phyloP scores from a whole-genome alignment of 1,140 invertebrate genomes.

The Brachionus sp. region DNA sequence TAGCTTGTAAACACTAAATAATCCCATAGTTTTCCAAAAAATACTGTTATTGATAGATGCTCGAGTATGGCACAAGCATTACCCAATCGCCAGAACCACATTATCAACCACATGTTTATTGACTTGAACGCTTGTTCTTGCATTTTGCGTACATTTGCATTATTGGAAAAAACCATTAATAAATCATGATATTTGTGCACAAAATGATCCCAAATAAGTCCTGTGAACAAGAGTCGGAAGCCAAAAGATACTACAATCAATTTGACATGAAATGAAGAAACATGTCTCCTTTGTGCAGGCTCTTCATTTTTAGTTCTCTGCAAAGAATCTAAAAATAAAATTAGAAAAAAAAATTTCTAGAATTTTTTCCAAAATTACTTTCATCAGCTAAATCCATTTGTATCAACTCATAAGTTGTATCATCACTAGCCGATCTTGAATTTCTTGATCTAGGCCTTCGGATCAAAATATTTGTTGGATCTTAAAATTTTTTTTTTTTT shows the following conservation, averaged over 20 bases:
- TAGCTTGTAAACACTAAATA: slow-evolving; percentile 21
- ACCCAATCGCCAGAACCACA: slow-evolving; percentile 37
- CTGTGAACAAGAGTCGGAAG: neutral
- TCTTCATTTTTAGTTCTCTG: neutral
- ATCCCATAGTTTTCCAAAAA: slow-evolving; percentile 27
- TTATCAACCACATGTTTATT: slow-evolving; percentile 21
- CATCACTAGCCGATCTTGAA: neutral
- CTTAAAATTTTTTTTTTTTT: neutral
- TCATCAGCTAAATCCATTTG: neutral
- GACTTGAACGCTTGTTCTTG: slow-evolving; percentile 1
- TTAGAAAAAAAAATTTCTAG: neutral
- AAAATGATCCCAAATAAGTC: slow-evolving; percentile 29
- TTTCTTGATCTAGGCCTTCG: neutral
- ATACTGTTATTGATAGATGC: neutral
- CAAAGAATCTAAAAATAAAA: neutral
- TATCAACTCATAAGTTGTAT: neutral
- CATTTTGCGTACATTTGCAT: neutral
- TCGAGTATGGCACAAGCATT: slow-evolving; percentile 20
- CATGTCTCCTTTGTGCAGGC: neutral
- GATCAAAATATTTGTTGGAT: neutral
- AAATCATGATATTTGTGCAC: slow-evolving; percentile 36
- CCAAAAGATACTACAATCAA: neutral
- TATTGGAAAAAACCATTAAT: slow-evolving; percentile 29
- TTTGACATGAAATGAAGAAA: neutral
- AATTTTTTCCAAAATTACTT: neutral